Evolutionary conservation across 2,888 invertebrate genomes (phyloP).

Genomic region (Eupelmus urozonus): DNA sequence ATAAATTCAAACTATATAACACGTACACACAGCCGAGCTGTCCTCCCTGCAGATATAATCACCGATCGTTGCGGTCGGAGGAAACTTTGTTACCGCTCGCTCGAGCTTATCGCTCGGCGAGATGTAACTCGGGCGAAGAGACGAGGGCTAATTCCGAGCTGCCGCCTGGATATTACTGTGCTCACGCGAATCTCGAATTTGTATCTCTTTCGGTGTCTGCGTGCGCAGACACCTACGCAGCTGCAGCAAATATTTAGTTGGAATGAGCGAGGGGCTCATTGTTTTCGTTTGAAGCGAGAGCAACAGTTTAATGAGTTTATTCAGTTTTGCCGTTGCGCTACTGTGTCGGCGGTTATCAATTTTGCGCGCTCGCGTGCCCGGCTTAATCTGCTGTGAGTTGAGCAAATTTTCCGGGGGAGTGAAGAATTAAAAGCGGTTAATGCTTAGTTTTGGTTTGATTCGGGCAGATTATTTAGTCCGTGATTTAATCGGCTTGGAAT

Average conservation of each 20-base stretch:
- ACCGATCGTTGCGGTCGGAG: background rate
- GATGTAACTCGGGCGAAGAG: too few species aligned
- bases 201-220: background rate
- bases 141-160: background rate
- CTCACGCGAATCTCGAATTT: background rate
- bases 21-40: too few species aligned
- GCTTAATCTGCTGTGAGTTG: too few species aligned
- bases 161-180: background rate
- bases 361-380: too few species aligned
- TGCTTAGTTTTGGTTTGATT: too few species aligned
- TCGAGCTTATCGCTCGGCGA: too few species aligned
- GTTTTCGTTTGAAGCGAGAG: background rate
- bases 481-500: too few species aligned
- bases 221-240: background rate
- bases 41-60: background rate
- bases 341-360: too few species aligned
- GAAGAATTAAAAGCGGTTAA: too few species aligned
- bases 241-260: background rate
- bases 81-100: background rate
- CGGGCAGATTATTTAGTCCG: too few species aligned
- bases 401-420: too few species aligned
- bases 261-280: background rate
- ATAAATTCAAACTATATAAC: background rate
- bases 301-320: slow-evolving; percentile 14
- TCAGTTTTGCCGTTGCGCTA: background rate